Percentiles rank a stretch among this genome's conserved stretches.
Conservation (phyloP, 2,113 vertebrate genomes). For the Rhinichthys klamathensis region DNA sequence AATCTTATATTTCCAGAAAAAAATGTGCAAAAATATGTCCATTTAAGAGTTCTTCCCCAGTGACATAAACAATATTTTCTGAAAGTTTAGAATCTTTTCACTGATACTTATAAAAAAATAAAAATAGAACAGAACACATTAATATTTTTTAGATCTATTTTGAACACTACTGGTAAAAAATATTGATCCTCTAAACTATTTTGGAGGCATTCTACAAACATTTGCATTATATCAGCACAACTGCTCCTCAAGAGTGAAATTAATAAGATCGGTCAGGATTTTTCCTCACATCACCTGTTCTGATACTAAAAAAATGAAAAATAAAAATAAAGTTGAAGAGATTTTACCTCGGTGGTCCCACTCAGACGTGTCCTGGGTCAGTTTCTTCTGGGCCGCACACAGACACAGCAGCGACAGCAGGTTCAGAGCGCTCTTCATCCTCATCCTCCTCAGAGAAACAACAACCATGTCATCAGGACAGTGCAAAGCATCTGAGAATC, state of each 20-base stretch:
- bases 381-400: constrained; percentile 65
- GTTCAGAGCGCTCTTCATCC: constrained; percentile 56
- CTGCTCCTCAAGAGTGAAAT: background rate
- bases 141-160: background rate
- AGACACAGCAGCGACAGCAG: constrained; percentile 68
- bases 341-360: constrained; percentile 55
- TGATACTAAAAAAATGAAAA: background rate
- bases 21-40: too few relatives aligned
- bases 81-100: background rate
- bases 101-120: background rate
- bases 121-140: background rate
- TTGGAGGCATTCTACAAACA: background rate
- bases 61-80: background rate
- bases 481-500: constrained; percentile 6
- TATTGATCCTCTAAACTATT: background rate
- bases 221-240: background rate
- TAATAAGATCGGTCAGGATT: too few relatives aligned
- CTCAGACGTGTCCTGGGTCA: constrained; percentile 62
- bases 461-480: constrained; percentile 26
- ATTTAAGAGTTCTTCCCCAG: too few relatives aligned
- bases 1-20: background rate
- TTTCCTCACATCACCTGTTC: background rate
- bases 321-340: background rate
- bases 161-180: background rate
- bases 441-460: constrained; percentile 56